Conservation (phyloP, 2,797 vertebrate species). For the Taenioides sp. region DNA sequence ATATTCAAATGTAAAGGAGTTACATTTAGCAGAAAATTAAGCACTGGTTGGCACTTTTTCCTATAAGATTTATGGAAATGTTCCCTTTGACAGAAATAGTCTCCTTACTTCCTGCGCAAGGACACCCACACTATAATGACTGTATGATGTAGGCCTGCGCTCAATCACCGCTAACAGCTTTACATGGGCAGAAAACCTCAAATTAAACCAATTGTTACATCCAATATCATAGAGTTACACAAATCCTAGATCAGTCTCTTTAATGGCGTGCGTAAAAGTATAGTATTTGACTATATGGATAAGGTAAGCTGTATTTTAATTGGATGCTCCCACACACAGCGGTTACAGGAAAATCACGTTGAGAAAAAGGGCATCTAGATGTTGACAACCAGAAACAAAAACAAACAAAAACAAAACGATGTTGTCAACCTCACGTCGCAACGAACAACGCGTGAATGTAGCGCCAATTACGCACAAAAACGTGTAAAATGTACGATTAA, state of each 20-base stretch:
- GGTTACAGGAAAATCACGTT: conserved; percentile 34
- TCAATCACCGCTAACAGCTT: conserved; percentile 24
- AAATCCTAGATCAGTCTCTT: not conserved
- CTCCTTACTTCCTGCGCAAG: conserved; percentile 27
- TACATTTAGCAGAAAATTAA: not conserved
- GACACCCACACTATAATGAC: conserved; percentile 56
- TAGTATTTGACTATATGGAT: not conserved
- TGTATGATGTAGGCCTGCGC: conserved; percentile 40
- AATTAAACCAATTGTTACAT: not conserved
- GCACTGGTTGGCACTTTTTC: not conserved
- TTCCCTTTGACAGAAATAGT: conserved; percentile 8
- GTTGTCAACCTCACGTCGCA: not conserved
- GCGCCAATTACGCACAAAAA: conserved; percentile 2
- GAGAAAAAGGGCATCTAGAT: conserved; percentile 12
- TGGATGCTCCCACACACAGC: conserved; percentile 64
- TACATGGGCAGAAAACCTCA: not conserved
- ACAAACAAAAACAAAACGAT: not conserved
- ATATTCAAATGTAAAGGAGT: not conserved
- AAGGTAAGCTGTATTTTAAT: conserved; percentile 23
- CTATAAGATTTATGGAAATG: not conserved
- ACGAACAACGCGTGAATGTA: not conserved
- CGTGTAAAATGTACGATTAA: conserved; percentile 10
- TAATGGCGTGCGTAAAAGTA: conserved; percentile 14
- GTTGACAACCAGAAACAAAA: conserved; percentile 14
- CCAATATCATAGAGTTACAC: fast-evolving